Base-by-base conservation (phyloP, 1,140 invertebrate species). In the Trichonephila inaurata region DNA sequence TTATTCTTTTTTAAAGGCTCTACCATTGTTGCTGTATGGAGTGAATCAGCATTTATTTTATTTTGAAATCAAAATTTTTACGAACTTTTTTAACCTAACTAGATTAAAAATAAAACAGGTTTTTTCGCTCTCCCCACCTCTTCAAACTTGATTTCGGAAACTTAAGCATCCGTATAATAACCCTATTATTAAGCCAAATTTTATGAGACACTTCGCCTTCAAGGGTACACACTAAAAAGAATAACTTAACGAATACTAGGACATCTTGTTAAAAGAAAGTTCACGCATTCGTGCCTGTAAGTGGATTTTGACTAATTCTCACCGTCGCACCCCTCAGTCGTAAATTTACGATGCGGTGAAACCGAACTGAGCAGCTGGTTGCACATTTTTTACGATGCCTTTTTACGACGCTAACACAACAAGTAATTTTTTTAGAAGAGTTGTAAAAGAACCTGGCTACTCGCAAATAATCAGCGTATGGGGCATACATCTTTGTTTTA, bases 331-430 rank as follows among this genome's bases (percentile, higher is more conserved):
- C 14, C 16, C 72, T 77, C 28, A 4, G 14, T 33, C 16, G 28
- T 14, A 77, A 40, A 77, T 77, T 77, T 77, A 77, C 72, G 72
- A 77, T 1, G 33, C 33, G 72, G 5, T 77, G 72, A 77, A 77
- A 77, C 6, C 19, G 72, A 19, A 77, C 72, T 40, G 6, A 14
- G 7, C 72, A 40, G 72, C 72, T 77, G 72, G 33, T 28, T 40
- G 72, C 14, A 33, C 72, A 14, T 18, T 33, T 77, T 77, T 77
- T 77, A 77, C 18, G 72, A 77, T 40, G 18, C 14, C 2, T 14
- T 77, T 77, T 77, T 77, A 77, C 72, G 72, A 77, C 28, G 72
- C 14, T n/a, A 24, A 28, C 24, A 33, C 72, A 40, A 77, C 28
- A 77, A 77, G 33, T 28, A 19, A 28, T 12, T 28, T 51, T 28